These are phyloP conservation scores for Cylloceria caligata DNA, from an alignment of 2,888 invertebrate species.

Conservation along the genomic window DNA sequence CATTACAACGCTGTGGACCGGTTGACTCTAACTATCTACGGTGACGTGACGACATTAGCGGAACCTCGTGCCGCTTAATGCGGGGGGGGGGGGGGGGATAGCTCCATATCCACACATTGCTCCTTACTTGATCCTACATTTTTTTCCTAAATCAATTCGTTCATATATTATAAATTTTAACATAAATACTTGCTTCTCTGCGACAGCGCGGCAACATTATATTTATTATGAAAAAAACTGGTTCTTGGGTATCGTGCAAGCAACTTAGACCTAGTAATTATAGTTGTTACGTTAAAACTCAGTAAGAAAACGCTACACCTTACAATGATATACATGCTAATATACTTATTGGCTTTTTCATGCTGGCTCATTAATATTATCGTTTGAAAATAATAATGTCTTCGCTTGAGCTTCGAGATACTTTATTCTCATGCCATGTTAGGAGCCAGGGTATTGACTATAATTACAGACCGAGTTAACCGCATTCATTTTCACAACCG, in stretches of 20 bases:
- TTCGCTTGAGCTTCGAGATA: conserved; percentile 45
- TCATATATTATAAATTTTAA: not conserved
- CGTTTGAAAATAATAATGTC: conserved; percentile 45
- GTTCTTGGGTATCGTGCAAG: not conserved
- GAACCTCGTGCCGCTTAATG: conserved; percentile 78
- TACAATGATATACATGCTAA: not conserved
- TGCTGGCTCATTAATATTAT: not conserved
- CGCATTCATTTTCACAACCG: conserved; percentile 41
- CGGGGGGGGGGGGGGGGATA: conserved; percentile 64
- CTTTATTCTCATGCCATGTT: not conserved
- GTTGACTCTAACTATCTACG: conserved; percentile 79
- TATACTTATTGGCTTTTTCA: not conserved
- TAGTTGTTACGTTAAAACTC: not conserved
- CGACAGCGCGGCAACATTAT: too few relatives aligned
- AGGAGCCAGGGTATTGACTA: conserved; percentile 1
- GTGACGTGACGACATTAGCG: conserved; percentile 81
- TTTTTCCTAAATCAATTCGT: conserved; percentile 15
- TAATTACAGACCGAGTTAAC: conserved; percentile 28
- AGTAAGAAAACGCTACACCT: not conserved
- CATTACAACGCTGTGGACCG: conserved; percentile 76
- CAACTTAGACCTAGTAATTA: not conserved
- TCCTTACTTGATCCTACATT: conserved; percentile 18
- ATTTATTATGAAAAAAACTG: not conserved
- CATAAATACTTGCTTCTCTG: not conserved
- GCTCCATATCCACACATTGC: conserved; percentile 52